phyloP scores from a whole-genome alignment of 2,797 vertebrate species.

The Sebastiscus tertius region DNA sequence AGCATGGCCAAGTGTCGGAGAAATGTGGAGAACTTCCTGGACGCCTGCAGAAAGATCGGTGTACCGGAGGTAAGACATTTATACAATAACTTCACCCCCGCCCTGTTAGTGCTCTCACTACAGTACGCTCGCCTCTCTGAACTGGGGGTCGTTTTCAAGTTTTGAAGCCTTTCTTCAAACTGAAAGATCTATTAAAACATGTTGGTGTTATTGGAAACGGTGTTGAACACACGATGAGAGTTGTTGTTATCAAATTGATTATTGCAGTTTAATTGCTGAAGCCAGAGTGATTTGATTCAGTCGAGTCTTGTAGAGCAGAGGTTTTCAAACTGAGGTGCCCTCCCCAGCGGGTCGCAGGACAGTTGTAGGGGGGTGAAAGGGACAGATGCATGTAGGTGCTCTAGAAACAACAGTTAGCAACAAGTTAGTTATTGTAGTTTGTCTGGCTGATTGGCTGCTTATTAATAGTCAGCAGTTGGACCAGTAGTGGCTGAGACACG shows the following conservation, averaged over 20 bases:
- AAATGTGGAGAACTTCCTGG: slow-evolving; percentile 97
- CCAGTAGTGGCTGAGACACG: too few species aligned
- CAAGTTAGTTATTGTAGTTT: background rate
- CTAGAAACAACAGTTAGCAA: background rate
- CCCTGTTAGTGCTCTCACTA: background rate
- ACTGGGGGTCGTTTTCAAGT: slow-evolving; percentile 36
- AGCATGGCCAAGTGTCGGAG: slow-evolving; percentile 98
- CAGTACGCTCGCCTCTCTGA: background rate
- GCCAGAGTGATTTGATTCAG: background rate
- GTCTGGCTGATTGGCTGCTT: background rate
- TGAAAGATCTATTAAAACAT: background rate
- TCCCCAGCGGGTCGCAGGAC: too few species aligned
- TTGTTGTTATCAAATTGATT: background rate
- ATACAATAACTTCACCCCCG: accelerated
- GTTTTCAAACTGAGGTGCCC: background rate
- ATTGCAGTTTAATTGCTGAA: background rate
- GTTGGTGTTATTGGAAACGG: background rate
- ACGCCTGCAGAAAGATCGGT: slow-evolving; percentile 93
- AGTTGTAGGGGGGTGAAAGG: background rate
- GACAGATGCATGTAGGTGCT: background rate
- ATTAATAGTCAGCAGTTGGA: too few species aligned
- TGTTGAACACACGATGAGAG: background rate
- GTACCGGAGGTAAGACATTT: slow-evolving; percentile 89
- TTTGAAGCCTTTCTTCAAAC: background rate
- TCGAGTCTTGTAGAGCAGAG: background rate